These are phyloP conservation scores for Menidia beryllina DNA, from an alignment of 2,113 vertebrate genomes.

Conservation along the genomic window DNA sequence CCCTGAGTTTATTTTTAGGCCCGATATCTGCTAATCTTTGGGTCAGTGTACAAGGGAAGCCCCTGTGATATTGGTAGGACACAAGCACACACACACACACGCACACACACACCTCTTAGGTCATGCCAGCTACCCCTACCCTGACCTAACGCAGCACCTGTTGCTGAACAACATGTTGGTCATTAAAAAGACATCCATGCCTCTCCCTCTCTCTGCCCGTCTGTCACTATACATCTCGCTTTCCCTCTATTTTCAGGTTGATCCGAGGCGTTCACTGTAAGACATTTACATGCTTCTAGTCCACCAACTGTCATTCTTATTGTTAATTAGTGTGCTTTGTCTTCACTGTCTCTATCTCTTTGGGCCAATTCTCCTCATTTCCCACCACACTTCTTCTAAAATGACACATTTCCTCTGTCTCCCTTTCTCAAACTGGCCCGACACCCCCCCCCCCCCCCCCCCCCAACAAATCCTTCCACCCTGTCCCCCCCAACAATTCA, in stretches of 20 bases:
- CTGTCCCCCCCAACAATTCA: neutral
- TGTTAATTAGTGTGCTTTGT: too few species aligned
- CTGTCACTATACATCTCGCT: slow-evolving; percentile 19
- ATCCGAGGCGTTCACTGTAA: neutral
- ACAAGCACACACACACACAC: slow-evolving; percentile 10
- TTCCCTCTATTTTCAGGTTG: slow-evolving; percentile 29
- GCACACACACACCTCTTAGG: slow-evolving; percentile 16
- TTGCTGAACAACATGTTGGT: slow-evolving; percentile 27
- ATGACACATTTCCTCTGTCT: neutral
- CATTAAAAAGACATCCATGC: slow-evolving; percentile 45
- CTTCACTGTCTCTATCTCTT: neutral
- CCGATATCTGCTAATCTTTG: slow-evolving; percentile 26
- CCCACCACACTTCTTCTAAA: neutral
- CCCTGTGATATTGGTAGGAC: slow-evolving; percentile 18
- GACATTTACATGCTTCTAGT: neutral
- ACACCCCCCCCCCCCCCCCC: neutral
- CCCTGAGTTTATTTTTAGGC: slow-evolving; percentile 44
- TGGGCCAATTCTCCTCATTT: neutral
- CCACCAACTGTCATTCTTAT: too few species aligned
- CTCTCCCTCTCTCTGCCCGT: neutral
- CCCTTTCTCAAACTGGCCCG: slow-evolving; percentile 5
- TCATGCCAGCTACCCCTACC: neutral
- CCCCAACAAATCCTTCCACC: slow-evolving; percentile 6
- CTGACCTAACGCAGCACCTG: slow-evolving; percentile 46
- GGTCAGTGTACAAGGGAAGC: slow-evolving; percentile 20